phyloP scores from a whole-genome alignment of 2,888 invertebrate species.

The Mongoloraphidia duomilia region DNA sequence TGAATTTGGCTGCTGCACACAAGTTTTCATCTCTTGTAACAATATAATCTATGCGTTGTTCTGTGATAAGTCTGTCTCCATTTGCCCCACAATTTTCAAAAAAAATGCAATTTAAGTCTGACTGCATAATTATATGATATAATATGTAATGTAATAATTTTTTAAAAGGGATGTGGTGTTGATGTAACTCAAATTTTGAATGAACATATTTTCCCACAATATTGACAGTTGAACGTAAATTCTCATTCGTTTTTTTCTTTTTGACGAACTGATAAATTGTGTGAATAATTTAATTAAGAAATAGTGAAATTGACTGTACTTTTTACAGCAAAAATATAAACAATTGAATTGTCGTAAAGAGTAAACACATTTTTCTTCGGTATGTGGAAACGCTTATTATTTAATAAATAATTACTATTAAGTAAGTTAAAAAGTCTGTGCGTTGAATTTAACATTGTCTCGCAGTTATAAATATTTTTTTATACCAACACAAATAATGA shows the following conservation, averaged over 20 bases:
- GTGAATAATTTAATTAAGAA: not conserved
- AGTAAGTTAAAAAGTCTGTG: too few species aligned
- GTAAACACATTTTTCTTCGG: not conserved
- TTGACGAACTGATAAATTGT: not conserved
- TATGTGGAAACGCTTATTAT: conserved; percentile 8
- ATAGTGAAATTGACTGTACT: not conserved
- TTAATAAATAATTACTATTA: not conserved
- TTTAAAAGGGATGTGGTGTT: not conserved
- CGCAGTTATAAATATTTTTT: too few species aligned
- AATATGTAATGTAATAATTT: not conserved
- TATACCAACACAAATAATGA: too few species aligned
- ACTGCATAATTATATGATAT: not conserved
- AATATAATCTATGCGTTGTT: not conserved
- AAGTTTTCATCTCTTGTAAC: too few species aligned
- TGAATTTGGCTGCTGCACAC: too few species aligned
- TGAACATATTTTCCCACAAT: not conserved
- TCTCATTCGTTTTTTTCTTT: conserved; percentile 1
- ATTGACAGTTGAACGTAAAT: not conserved
- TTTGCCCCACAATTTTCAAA: not conserved
- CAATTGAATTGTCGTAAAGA: conserved; percentile 2
- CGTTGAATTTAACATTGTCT: too few species aligned
- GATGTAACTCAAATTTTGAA: not conserved
- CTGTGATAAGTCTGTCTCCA: not conserved
- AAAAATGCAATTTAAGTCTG: not conserved
- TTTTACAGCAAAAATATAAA: conserved; percentile 1